Base-by-base conservation (phyloP, 2,797 vertebrate genomes). In the Hylomyscus alleni region DNA sequence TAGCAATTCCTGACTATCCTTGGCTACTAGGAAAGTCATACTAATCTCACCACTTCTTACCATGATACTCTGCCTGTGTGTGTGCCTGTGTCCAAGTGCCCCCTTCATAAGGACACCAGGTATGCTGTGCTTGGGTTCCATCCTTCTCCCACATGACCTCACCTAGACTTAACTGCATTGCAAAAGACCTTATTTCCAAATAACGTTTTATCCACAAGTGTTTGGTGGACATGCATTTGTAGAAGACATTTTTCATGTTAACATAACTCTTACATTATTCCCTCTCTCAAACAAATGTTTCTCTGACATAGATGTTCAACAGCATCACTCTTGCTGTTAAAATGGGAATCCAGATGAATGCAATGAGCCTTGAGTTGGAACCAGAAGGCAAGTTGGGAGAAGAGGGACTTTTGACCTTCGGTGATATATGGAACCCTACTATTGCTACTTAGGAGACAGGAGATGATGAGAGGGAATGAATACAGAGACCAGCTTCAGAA, bases 111-210 rank as follows among this genome's bases (percentile, higher is more conserved):
- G 44, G 83, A 54, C 56, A 88, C 44, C 13, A 58, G 31, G 52
- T 44, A 60, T n/a, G 19, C 12, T 52, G 31, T 52, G 14, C 19
- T 75, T 52, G 65, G 52, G 89, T 6, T 2, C 20, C 2, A 6
- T 12, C 31, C 14, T 52, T 20, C 47, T 89, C 6, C 29, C 40
- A 54, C 6, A 1, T 65, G 58, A 93, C 15, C 62, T 86, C 86
- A 65, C 90, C 52, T 75, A 82, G 56, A 88, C 11, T 76, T 91
- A 40, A 90, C 82, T 58, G 40, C 2, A 22, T 58, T 58, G 54
- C 9, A 29, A 65, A 91, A 73, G 67, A 60, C 17, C 5, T 12
- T 91, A 17, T 93, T 77, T 82, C 15, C 75, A 91, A 89, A 94
- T 29, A 34, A 81, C 14, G 24, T 89, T 22, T 54, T 47, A 89